A percentile compares a stretch with the other conserved stretches of the same genome.
phyloP scores from a whole-genome alignment of 2,797 vertebrate species.

The Urophycis tenuis region DNA sequence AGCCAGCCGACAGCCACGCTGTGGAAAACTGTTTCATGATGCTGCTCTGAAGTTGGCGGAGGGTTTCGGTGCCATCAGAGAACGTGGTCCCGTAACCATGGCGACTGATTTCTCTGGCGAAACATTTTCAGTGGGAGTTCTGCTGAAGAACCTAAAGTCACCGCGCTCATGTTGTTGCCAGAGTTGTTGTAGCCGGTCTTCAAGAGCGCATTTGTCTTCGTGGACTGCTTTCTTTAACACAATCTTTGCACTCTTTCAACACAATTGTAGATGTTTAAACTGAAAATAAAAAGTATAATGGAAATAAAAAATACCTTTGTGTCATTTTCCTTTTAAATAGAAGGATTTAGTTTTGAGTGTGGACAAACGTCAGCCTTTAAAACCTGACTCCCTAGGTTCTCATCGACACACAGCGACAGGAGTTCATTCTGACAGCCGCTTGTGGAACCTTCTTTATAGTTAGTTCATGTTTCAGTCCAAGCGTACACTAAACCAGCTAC shows the following conservation, averaged over 20 bases:
- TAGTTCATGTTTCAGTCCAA: too few species aligned
- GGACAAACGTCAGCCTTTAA: too few species aligned
- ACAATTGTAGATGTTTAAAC: neutral
- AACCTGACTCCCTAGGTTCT: too few species aligned
- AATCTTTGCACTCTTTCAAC: neutral
- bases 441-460: too few species aligned
- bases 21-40: neutral
- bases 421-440: too few species aligned
- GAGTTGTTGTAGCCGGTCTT: neutral
- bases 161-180: neutral
- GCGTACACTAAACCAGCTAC: too few species aligned
- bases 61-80: neutral
- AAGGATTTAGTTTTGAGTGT: neutral
- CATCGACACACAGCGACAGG: too few species aligned
- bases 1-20: neutral
- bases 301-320: constrained; percentile 8
- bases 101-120: neutral
- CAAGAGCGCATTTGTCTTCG: too few species aligned
- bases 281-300: neutral
- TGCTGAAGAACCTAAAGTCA: neutral
- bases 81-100: neutral
- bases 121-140: neutral
- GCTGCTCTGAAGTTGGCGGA: neutral
- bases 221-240: too few species aligned
- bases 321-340: too few species aligned